Evolutionary conservation across 2,888 invertebrate genomes (phyloP), one percentile per base, ranked within the genome.

Genomic region (Idaea aversata): DNA sequence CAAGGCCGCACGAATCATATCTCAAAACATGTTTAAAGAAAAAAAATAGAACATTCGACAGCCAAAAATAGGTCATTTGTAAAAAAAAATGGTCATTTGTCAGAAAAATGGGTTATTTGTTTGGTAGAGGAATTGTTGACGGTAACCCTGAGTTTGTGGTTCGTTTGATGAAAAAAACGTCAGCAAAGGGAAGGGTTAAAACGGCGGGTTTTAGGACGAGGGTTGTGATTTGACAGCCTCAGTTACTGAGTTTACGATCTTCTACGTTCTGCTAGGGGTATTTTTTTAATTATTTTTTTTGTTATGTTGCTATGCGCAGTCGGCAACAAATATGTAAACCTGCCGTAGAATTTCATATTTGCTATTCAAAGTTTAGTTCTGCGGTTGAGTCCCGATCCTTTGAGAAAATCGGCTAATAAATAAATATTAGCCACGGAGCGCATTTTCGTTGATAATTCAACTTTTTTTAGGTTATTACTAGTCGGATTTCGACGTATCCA

Each of bases 201-300:
- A 67, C 67, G 71, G 67, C 7, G 67, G 68, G 70, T 72, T 78
- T 72, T 74, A 74, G 75, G 79, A 76, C 70, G 71, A 71, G 70
- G 72, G 73, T 69, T 69, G 68, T 64, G 72, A 70, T 74, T 73
- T 78, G 79, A 78, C 80, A 79, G 76, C 70, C 57, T 61, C 70
- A 72, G 77, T 78, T 71, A 68, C 70, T 64, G 69, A 76, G 72
- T 77, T 77, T 75, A 78, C 77, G 70, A 70, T 64, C 67, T 71
- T 72, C 72, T 59, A 57, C 57, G 34, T 57, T 47, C 15, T 62
- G 15, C 36, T 38, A 15, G 38, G 61, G 47, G 38, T 36, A 16
- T 38, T 61, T 58, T 58, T 58, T 58, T n/a, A 61, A 38, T 61
- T 6, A 38, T 5, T 47, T 47, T 47, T 47, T 47, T 47, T 47